phyloP scores from a whole-genome alignment of 2,888 invertebrate genomes.

The Meiosimyza decipiens region DNA sequence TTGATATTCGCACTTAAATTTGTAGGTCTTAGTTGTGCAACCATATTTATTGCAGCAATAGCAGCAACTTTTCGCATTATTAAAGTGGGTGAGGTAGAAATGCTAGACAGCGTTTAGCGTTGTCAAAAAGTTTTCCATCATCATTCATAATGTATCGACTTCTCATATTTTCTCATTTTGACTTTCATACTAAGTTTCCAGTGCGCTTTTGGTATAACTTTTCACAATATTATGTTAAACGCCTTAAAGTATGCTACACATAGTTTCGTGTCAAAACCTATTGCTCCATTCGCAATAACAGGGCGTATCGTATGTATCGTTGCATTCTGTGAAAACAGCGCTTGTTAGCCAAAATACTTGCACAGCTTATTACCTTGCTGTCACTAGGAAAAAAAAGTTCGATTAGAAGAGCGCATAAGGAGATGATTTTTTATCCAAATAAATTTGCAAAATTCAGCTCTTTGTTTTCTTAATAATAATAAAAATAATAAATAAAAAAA shows the following conservation, averaged over 20 bases:
- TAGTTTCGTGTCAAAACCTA: too few relatives aligned
- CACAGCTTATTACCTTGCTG: background rate
- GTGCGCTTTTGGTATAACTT: background rate
- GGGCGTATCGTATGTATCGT: too few relatives aligned
- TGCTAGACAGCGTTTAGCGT: background rate
- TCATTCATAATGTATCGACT: background rate
- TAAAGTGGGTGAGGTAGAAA: background rate
- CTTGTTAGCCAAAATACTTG: background rate
- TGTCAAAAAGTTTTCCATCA: background rate
- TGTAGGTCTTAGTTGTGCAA: background rate
- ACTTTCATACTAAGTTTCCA: background rate
- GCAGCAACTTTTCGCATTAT: background rate
- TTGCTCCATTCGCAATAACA: too few relatives aligned
- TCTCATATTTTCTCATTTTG: background rate
- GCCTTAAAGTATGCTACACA: constrained; percentile 17
- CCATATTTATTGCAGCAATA: background rate
- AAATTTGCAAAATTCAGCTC: too few relatives aligned
- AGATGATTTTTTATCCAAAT: too few relatives aligned
- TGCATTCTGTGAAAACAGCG: background rate
- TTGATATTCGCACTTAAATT: background rate
- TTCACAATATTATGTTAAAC: background rate
- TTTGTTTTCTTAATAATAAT: too few relatives aligned
- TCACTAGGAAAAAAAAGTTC: too few relatives aligned
- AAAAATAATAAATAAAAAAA: too few relatives aligned
- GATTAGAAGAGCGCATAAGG: too few relatives aligned